These are phyloP conservation scores for Diarsia rubi DNA, from an alignment of 2,888 invertebrate species.

Conservation along the genomic window DNA sequence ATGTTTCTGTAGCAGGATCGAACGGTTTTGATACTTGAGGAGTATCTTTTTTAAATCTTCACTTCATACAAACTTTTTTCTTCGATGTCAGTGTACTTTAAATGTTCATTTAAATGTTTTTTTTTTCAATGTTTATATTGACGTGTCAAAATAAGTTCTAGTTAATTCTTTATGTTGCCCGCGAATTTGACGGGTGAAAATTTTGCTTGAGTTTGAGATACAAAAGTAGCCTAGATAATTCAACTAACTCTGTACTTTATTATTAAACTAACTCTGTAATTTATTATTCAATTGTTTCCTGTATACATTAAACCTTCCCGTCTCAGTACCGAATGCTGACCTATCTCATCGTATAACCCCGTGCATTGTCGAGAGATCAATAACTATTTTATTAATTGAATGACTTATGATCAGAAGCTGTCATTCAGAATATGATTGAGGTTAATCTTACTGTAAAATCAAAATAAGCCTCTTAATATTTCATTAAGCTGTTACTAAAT, in stretches of 20 bases:
- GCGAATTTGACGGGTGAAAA: too few relatives aligned
- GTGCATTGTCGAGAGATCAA: too few relatives aligned
- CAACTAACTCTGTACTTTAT: too few relatives aligned
- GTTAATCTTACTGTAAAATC: constrained; percentile 4
- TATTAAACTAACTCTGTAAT: too few relatives aligned
- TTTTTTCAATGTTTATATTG: neutral
- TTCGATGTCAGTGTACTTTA: neutral
- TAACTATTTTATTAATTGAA: constrained; percentile 11
- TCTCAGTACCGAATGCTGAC: neutral
- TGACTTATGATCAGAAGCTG: constrained; percentile 17
- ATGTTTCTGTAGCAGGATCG: constrained; percentile 28
- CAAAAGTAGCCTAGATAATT: too few relatives aligned
- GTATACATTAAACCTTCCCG: neutral
- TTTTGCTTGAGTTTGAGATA: too few relatives aligned
- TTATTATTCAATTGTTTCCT: neutral
- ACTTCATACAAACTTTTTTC: too few relatives aligned
- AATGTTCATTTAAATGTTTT: too few relatives aligned
- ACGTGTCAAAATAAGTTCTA: neutral
- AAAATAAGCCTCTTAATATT: constrained; percentile 1
- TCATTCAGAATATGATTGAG: constrained; percentile 15
- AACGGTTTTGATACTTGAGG: constrained; percentile 41
- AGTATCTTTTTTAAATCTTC: too few relatives aligned
- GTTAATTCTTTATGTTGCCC: neutral
- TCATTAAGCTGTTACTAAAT: neutral
- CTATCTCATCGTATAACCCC: constrained; percentile 1